These are phyloP conservation scores for Alligator mississippiensis DNA, from an alignment of 2,113 vertebrate genomes.

Conservation along the genomic window DNA sequence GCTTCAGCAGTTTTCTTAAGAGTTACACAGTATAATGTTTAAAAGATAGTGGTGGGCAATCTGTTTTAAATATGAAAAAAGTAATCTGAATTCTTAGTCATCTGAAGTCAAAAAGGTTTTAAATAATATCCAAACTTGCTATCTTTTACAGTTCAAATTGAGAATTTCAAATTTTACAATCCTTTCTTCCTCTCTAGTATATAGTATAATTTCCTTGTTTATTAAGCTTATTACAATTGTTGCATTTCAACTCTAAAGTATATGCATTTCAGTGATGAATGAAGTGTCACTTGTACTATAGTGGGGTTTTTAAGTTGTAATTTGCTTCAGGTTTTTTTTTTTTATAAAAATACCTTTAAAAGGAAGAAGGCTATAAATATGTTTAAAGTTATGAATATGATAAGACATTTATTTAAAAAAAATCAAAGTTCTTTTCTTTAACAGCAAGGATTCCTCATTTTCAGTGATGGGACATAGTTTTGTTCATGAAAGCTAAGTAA, in stretches of 20 bases:
- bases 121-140: conserved; percentile 26
- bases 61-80: conserved; percentile 28
- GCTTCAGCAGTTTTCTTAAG: conserved; percentile 46
- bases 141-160: conserved; percentile 13
- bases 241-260: not conserved
- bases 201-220: conserved; percentile 28
- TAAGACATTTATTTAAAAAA: conserved; percentile 4
- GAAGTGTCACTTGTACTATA: not conserved
- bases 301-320: not conserved
- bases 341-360: not conserved
- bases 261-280: not conserved
- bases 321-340: not conserved
- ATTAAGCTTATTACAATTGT: conserved; percentile 10
- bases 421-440: not conserved
- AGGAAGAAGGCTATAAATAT: not conserved
- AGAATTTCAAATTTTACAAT: conserved; percentile 6
- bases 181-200: not conserved
- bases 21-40: not conserved
- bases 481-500: conserved; percentile 20
- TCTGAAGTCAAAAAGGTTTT: not conserved
- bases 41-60: conserved; percentile 17
- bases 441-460: conserved; percentile 5
- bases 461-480: not conserved
- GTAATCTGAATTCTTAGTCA: not conserved
- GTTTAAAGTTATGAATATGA: not conserved